A percentile compares a stretch with the other conserved stretches of the same genome.
Evolutionary conservation across 2,113 vertebrate species (phyloP).

Genomic region (Hemichromis elongatus): DNA sequence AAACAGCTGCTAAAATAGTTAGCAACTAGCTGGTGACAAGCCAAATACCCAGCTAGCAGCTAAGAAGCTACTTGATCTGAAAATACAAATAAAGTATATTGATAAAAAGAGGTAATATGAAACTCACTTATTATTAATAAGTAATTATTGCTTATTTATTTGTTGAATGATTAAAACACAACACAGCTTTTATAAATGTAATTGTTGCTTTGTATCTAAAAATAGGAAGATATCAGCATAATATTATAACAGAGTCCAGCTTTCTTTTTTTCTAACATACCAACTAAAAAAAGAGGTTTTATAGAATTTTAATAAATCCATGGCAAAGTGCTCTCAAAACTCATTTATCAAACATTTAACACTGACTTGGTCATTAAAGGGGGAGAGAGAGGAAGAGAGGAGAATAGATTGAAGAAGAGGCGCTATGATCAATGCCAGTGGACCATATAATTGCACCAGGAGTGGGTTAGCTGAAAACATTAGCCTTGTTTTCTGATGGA

Average conservation of each 20-base stretch:
- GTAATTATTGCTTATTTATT: background rate
- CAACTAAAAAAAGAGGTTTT: constrained; percentile 62
- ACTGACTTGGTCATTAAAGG: constrained; percentile 88
- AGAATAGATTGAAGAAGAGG: constrained; percentile 92
- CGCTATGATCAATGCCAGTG: constrained; percentile 98
- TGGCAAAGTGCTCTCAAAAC: constrained; percentile 80
- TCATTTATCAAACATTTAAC: constrained; percentile 97
- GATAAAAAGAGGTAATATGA: background rate
- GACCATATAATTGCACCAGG: constrained; percentile 99
- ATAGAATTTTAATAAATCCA: constrained; percentile 99
- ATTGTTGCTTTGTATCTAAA: background rate
- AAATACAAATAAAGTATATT: background rate
- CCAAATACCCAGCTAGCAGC: background rate
- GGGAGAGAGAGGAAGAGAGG: constrained; percentile 85
- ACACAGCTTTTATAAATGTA: background rate
- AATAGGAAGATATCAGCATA: background rate
- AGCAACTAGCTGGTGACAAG: background rate
- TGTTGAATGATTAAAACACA: background rate
- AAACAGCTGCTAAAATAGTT: background rate
- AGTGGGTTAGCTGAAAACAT: constrained; percentile 94
- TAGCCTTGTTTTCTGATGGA: constrained; percentile 93
- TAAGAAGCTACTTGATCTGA: background rate
- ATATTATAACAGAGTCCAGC: background rate
- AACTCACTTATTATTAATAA: background rate
- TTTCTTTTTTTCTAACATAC: background rate